Percentiles rank a stretch among this genome's conserved stretches.
Conservation (phyloP, 2,113 vertebrate genomes). For the Pelmatolapia mariae region DNA sequence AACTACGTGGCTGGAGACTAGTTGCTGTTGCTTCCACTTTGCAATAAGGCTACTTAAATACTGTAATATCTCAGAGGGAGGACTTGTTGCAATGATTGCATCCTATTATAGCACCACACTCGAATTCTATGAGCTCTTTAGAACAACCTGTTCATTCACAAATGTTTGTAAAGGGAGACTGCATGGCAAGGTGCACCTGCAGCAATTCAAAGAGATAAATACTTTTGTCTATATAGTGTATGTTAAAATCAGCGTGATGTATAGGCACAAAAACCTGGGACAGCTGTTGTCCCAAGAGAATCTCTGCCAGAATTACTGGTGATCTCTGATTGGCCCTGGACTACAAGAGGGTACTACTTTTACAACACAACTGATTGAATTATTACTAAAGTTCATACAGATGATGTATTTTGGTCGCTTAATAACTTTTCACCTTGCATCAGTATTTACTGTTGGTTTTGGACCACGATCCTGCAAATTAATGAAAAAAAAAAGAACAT, state of each 20-base stretch:
- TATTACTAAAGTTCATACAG: not conserved
- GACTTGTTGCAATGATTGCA: not conserved
- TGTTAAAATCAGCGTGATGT: not conserved
- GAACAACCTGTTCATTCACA: not conserved
- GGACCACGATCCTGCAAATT: not conserved
- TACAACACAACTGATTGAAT: not conserved
- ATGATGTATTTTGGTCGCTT: rapidly evolving
- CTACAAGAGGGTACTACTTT: not conserved
- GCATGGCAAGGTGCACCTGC: not conserved
- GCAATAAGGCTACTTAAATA: not conserved
- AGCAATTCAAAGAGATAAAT: not conserved
- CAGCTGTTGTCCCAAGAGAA: not conserved
- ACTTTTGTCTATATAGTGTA: rapidly evolving
- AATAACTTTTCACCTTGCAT: not conserved
- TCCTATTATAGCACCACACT: not conserved
- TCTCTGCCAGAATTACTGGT: not conserved
- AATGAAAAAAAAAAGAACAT: not conserved
- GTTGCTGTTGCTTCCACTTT: not conserved
- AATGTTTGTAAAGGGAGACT: not conserved
- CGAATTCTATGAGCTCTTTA: rapidly evolving
- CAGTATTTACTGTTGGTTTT: not conserved
- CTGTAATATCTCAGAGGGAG: not conserved
- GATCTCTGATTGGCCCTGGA: rapidly evolving
- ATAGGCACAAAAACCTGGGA: not conserved
- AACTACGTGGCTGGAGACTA: not conserved